A percentile compares a stretch with the other conserved stretches of the same genome.
Evolutionary conservation across 2,888 invertebrate species (phyloP).

Genomic region (Zygogramma bicolorata): DNA sequence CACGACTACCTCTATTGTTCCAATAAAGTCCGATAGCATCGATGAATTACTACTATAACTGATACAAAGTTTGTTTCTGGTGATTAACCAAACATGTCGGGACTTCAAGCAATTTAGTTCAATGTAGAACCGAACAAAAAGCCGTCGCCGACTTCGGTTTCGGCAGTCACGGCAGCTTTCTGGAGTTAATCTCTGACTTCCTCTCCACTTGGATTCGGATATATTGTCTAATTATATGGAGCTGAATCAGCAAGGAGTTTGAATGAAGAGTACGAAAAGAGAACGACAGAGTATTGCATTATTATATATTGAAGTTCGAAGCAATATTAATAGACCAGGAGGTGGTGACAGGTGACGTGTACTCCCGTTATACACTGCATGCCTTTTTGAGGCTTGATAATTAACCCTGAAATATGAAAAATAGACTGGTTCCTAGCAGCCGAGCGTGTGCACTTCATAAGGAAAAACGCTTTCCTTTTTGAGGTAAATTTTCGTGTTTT

Average conservation of each 20-base stretch:
- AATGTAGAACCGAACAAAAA: slow-evolving; percentile 20
- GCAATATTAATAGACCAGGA: too few species aligned
- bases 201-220: not conserved
- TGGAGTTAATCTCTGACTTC: slow-evolving; percentile 15
- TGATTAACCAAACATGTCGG: slow-evolving; percentile 43
- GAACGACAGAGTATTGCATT: too few species aligned
- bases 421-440: too few species aligned
- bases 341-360: too few species aligned
- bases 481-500: too few species aligned
- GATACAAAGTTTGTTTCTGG: slow-evolving; percentile 53
- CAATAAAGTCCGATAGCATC: slow-evolving; percentile 56
- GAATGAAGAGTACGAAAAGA: too few species aligned
- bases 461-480: too few species aligned
- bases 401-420: too few species aligned
- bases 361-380: too few species aligned
- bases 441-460: too few species aligned
- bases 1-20: slow-evolving; percentile 55
- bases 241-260: not conserved
- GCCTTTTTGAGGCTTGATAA: too few species aligned
- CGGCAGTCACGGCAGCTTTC: slow-evolving; percentile 22
- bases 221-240: not conserved
- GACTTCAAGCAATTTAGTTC: slow-evolving; percentile 26
- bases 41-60: slow-evolving; percentile 53
- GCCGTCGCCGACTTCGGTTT: slow-evolving; percentile 18
- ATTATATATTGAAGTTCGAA: too few species aligned